Conservation (phyloP, 2,113 vertebrate species). For the Megaptera novaeangliae region DNA sequence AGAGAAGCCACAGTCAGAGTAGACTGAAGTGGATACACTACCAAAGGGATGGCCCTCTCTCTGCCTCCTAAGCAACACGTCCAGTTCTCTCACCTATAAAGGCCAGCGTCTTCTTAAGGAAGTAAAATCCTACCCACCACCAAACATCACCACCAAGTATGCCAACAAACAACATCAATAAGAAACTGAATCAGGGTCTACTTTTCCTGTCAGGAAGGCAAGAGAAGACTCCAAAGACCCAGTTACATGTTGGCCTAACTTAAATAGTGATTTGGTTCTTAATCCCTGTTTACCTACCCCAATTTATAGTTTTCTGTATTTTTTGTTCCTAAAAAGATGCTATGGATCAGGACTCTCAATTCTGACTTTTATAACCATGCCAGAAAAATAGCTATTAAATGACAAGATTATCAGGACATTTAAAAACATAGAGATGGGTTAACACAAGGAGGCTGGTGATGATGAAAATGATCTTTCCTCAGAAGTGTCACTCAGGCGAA, state of each 20-base stretch:
- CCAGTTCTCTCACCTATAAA: not conserved
- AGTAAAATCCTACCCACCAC: not conserved
- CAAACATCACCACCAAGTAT: not conserved
- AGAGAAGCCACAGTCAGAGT: not conserved
- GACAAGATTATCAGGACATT: not conserved
- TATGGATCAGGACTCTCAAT: not conserved
- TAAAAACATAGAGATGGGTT: not conserved
- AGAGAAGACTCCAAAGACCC: not conserved
- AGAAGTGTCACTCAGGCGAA: not conserved
- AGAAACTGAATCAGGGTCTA: not conserved
- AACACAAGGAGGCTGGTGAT: not conserved
- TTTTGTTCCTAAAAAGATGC: not conserved
- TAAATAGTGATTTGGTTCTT: not conserved
- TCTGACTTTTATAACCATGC: not conserved
- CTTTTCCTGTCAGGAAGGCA: not conserved
- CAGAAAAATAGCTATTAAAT: not conserved
- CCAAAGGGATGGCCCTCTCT: not conserved
- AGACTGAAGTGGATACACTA: not conserved
- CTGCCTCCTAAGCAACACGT: rapidly evolving
- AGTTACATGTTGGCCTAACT: not conserved
- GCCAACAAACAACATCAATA: not conserved
- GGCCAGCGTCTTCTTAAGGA: not conserved
- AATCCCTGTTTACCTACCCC: not conserved
- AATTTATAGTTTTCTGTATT: not conserved
- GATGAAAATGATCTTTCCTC: constrained; percentile 2